Base-by-base conservation (phyloP, 2,113 vertebrate genomes). In the Butorides virescens region DNA sequence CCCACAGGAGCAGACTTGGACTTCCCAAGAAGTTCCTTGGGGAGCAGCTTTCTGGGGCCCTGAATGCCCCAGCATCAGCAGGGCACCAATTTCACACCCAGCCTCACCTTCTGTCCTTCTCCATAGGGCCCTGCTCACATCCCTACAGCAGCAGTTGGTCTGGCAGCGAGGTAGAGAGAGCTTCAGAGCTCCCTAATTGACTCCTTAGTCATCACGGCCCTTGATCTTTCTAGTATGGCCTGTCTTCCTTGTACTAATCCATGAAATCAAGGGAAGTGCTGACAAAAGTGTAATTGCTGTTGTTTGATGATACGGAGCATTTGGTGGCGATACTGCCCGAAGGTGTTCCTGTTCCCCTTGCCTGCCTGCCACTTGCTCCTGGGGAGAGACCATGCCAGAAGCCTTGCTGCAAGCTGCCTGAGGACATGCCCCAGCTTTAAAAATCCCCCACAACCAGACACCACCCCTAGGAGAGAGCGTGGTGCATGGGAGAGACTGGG, bases 211-310 rank as follows among this genome's bases (percentile, higher is more conserved):
- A 94, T 93, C 13, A 3, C 27, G 85, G 52, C 49, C 68, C 88
- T 95, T 96, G 83, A 95, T 94, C 91, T 96, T 93, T 93, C 83
- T 86, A 37, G 79, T 71, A 91, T 29, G 61, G 73, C 92, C 66
- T 90, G 76, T 92, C 88, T 96, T 92, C 86, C 91, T 72, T 62
- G 79, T 90, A 52, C 49, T 93, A 77, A 91, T 61, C 71, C 88
- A 18, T 75, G 61, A 94, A 93, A 94, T 85, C 67, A 97, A 74
- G 73, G 77, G 76, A 89, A 93, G 72, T 75, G 93, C 91, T 94
- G 92, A 94, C 86, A 92, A 78, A 93, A 94, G 88, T 78, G 1
- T 47, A 77, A 93, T 84, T 86, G 74, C 71, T 90, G 87, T 36
- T 25, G 4, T 78, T 91, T 94, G 49, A 68, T 56, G 73, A 46